These are phyloP conservation scores for Drosophila anomelani DNA, from an alignment of 2,888 invertebrate genomes.

Conservation along the genomic window DNA sequence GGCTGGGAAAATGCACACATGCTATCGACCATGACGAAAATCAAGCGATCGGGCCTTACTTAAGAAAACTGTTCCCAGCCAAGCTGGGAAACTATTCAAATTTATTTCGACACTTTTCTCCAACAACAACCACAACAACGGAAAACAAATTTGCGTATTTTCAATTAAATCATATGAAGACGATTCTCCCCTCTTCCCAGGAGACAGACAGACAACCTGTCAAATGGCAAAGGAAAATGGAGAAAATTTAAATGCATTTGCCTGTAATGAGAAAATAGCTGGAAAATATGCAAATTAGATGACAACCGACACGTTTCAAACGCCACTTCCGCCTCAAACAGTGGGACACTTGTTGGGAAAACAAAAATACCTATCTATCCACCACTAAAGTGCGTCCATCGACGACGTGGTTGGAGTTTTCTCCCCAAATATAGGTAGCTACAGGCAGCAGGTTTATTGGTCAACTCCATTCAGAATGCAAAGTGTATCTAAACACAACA, in stretches of 20 bases:
- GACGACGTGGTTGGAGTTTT: slow-evolving; percentile 40
- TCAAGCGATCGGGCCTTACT: slow-evolving; percentile 13
- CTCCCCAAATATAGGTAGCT: slow-evolving; percentile 55
- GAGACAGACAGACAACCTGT: slow-evolving; percentile 59
- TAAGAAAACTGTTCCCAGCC: slow-evolving; percentile 53
- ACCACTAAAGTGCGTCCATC: slow-evolving; percentile 34
- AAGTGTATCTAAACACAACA: slow-evolving; percentile 50
- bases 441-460: slow-evolving; percentile 29
- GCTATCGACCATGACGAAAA: slow-evolving; percentile 59
- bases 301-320: slow-evolving; percentile 69
- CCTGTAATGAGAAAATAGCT: slow-evolving; percentile 46
- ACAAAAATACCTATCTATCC: slow-evolving; percentile 39
- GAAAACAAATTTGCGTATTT: slow-evolving; percentile 65
- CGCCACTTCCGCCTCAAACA: slow-evolving; percentile 63
- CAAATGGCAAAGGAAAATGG: slow-evolving; percentile 47
- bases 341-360: slow-evolving; percentile 67
- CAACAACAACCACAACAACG: background rate
- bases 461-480: slow-evolving; percentile 48
- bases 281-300: slow-evolving; percentile 70
- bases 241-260: slow-evolving; percentile 56
- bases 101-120: slow-evolving; percentile 50
- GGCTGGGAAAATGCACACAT: slow-evolving; percentile 31
- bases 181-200: slow-evolving; percentile 15
- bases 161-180: slow-evolving; percentile 70
- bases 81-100: slow-evolving; percentile 47